Evolutionary conservation across 2,888 invertebrate genomes (phyloP), one percentile per base, ranked within the genome.

Genomic region (Onthophagus sagittarius): DNA sequence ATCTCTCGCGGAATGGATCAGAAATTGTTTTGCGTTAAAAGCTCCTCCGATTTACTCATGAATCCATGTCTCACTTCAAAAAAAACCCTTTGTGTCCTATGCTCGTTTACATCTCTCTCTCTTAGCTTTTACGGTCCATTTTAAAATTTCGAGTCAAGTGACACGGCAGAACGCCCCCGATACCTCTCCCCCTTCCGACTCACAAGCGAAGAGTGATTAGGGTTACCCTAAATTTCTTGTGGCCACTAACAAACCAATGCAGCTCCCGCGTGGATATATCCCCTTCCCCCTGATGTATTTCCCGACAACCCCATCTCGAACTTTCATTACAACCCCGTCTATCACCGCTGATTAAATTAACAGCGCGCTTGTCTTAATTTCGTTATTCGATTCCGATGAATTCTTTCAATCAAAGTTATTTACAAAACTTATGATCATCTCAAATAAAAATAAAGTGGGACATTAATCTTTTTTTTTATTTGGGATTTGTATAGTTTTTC

Each of bases 171-270:
- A 71, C 73, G 62, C 70, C 64, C 39, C 72, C 64, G 39, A 53
- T 53, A 53, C 39, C 39, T 53, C 39, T 77, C 76, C 75, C 76
- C 78, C 23, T 23, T 77, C 77, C 78, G 75, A 77, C 77, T 74
- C 77, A 76, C 78, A 77, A 76, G 76, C 75, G 76, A 78, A 78
- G 77, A 77, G 76, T 76, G 78, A 78, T 75, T 77, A 76, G 72
- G 76, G 75, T 79, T 79, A 79, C 79, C 79, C 79, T 79, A 79
- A 79, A 79, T 79, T 79, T 78, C 79, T 79, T 76, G 79, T 78
- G 78, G 78, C 79, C 79, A 78, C 79, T 79, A 79, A 79, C 78
- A 79, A 79, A 79, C 79, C 78, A 78, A 78, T 78, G 74, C 74
- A 77, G 77, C 74, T 76, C 77, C 77, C 75, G 75, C 77, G 76